Conservation (phyloP, 2,797 vertebrate species). For the Eleutherodactylus coqui region DNA sequence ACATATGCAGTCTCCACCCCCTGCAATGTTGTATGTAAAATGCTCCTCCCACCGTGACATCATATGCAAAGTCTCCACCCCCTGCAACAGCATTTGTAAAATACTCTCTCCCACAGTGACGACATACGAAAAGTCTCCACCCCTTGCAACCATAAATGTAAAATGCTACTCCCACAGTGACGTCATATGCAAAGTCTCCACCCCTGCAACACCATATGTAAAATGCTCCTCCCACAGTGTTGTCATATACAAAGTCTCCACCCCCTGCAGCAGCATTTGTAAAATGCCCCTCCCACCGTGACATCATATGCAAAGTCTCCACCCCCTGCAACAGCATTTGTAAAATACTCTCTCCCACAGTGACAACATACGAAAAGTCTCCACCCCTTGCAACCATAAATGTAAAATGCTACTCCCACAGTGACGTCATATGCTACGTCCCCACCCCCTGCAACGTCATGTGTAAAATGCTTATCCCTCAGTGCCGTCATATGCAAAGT, state of each 20-base stretch:
- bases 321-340: not conserved
- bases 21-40: not conserved
- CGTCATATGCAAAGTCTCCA: not conserved
- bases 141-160: not conserved
- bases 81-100: not conserved
- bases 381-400: not conserved
- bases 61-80: not conserved
- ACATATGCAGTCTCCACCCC: not conserved
- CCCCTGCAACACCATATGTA: not conserved
- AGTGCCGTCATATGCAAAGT: too few relatives aligned
- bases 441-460: not conserved
- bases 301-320: not conserved
- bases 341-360: not conserved
- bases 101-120: not conserved
- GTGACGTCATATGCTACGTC: not conserved
- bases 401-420: not conserved
- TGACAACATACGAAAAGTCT: not conserved
- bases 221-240: not conserved
- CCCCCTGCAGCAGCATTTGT: not conserved
- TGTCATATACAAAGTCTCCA: too few relatives aligned
- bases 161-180: not conserved
- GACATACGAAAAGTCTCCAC: not conserved
- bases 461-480: not conserved
- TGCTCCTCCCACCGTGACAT: not conserved
- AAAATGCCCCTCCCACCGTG: not conserved